Evolutionary conservation across 2,797 vertebrate genomes (phyloP).

Genomic region (Malacoraja senta): DNA sequence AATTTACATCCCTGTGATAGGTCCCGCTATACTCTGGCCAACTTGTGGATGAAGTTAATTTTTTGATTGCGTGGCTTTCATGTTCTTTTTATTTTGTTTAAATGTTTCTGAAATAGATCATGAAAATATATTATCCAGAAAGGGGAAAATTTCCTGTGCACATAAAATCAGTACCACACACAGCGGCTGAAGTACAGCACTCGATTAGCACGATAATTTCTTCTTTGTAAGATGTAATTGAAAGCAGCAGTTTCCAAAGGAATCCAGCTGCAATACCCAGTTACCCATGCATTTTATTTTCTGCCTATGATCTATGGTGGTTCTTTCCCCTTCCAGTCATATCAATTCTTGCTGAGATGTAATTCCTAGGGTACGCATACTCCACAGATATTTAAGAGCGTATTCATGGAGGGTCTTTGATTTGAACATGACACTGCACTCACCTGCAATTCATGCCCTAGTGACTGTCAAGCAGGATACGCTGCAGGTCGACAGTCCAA

Average conservation of each 20-base stretch:
- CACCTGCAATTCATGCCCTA: neutral
- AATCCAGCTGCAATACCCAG: neutral
- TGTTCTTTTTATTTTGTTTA: neutral
- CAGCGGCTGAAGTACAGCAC: neutral
- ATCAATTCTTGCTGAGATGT: neutral
- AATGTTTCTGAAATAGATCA: neutral
- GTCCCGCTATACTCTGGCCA: neutral
- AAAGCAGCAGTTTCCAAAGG: neutral
- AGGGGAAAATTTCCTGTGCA: slow-evolving; percentile 3
- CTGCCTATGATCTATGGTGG: neutral
- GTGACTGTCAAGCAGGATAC: neutral
- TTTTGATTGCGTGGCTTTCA: slow-evolving; percentile 3
- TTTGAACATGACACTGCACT: neutral
- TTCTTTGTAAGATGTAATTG: neutral
- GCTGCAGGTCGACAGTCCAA: neutral
- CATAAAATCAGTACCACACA: neutral
- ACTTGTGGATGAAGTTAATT: neutral
- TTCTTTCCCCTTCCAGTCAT: neutral
- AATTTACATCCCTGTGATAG: neutral
- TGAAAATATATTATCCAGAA: neutral
- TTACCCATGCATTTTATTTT: neutral
- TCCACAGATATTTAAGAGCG: neutral
- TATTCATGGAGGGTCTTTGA: too few species aligned
- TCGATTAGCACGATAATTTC: neutral
- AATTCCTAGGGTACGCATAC: neutral